A percentile compares a stretch with the other conserved stretches of the same genome.
Conservation (phyloP, 2,113 vertebrate genomes). For the Atrichornis clamosus region DNA sequence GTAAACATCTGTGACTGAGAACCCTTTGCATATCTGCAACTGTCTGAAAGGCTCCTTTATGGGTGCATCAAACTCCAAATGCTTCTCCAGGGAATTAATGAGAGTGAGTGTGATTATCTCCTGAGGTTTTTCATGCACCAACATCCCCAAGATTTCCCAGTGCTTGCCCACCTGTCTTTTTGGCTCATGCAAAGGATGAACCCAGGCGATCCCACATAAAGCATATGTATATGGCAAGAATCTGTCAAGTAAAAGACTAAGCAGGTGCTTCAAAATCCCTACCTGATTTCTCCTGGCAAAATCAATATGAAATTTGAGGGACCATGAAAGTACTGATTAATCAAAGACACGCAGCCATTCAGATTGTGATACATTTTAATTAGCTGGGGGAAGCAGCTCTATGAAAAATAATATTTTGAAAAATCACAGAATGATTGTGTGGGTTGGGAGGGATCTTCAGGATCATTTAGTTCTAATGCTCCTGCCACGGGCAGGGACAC, state of each 20-base stretch:
- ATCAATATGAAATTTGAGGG: not conserved
- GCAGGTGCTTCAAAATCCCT: not conserved
- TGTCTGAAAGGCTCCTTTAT: not conserved
- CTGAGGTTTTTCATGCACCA: not conserved
- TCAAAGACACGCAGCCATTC: not conserved
- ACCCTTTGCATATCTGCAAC: not conserved
- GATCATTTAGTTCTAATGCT: not conserved
- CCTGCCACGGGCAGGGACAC: not conserved
- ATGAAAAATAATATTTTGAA: not conserved
- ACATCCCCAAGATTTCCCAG: not conserved
- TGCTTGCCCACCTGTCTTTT: not conserved
- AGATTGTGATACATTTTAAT: not conserved
- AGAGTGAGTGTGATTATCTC: not conserved
- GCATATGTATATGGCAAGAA: not conserved
- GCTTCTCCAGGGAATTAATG: not conserved
- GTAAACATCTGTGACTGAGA: not conserved
- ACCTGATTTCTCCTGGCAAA: not conserved
- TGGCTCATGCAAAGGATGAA: not conserved
- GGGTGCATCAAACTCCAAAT: not conserved
- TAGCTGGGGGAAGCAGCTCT: not conserved
- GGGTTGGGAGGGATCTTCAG: not conserved
- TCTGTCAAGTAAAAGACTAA: not conserved
- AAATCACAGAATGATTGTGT: not conserved
- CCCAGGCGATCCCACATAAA: not conserved
- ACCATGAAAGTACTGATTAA: not conserved